Evolutionary conservation across 64 coral and sea anemone genomes (phyloP).

Genomic region (Pocillopora damicornis): DNA sequence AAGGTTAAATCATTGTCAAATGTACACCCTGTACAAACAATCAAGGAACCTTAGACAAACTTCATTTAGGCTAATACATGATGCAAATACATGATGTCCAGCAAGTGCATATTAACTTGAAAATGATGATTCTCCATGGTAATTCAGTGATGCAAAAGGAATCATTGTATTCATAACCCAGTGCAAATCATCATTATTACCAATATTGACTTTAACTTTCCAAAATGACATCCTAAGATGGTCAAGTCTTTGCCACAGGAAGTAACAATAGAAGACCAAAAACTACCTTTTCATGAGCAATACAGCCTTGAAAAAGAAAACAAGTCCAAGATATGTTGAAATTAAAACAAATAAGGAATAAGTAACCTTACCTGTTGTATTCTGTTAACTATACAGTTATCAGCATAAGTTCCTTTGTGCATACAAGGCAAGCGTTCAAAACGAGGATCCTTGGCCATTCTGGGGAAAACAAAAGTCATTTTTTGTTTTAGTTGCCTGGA

Average conservation of each 20-base stretch:
- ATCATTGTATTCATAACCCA: constrained; percentile 7
- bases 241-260: no score
- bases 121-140: no score
- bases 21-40: no score
- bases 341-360: background rate
- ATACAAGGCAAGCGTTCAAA: constrained; percentile 92
- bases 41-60: no score
- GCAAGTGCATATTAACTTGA: no score
- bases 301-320: no score
- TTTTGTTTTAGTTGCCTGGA: background rate
- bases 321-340: no score
- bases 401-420: constrained; percentile 96
- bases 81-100: no score
- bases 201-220: background rate
- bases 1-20: no score
- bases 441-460: constrained; percentile 89
- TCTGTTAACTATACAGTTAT: constrained; percentile 99
- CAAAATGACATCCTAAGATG: background rate
- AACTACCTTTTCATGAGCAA: no score
- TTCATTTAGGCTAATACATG: no score
- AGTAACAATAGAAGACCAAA: no score
- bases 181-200: constrained; percentile 1
- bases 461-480: constrained; percentile 23
- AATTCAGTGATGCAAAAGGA: background rate
- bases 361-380: constrained; percentile 63